Base-by-base conservation (phyloP, 2,888 invertebrate genomes). In the Cinara cedri region DNA sequence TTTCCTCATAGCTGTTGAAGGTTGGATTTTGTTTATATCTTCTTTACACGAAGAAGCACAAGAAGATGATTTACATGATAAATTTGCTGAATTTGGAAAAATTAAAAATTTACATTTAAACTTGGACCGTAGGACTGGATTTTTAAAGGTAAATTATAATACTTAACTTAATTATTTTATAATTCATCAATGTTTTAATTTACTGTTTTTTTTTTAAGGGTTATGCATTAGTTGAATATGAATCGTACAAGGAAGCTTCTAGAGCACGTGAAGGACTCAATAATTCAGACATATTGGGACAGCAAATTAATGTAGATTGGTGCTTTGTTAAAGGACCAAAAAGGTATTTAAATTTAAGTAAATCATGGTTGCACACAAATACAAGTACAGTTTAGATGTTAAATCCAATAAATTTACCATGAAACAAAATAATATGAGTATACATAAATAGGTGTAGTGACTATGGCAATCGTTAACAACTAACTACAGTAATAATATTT, bases 21-120 rank as follows among this genome's bases (percentile, higher is more conserved):
- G 99, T 10, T 99, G 99, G 99, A 99, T 99, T 83, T 88, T 99
- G 81, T 99, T 99, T 87, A 95, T 99, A 34, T 98, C 97, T 82
- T 96, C 96, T 82, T 96, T 99, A 0, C 97, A 99, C 85, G 99
- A 99, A 86, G 99, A 99, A 86, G 98, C 98, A 0, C 97, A 96
- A 83, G 99, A 99, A 86, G 99, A 99, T 84, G 98, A 99, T 86
- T 93, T 99, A 82, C 94, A 94, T 86, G 97, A 98, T 83, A 96
- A 96, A 85, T 99, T 99, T 88, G 93, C 95, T 9, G 99, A 99
- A 85, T 98, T 91, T 87, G 99, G 99, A 0, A 95, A 95, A 84
- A 98, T 99, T 57, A 98, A 98, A 87, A 99, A 99, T 86, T 91
- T 99, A 57, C 97, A 98, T 85, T 88, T 99, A 83, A 99, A 99